These are phyloP conservation scores for Neoascia interrupta DNA, from an alignment of 2,888 invertebrate genomes.

Conservation along the genomic window DNA sequence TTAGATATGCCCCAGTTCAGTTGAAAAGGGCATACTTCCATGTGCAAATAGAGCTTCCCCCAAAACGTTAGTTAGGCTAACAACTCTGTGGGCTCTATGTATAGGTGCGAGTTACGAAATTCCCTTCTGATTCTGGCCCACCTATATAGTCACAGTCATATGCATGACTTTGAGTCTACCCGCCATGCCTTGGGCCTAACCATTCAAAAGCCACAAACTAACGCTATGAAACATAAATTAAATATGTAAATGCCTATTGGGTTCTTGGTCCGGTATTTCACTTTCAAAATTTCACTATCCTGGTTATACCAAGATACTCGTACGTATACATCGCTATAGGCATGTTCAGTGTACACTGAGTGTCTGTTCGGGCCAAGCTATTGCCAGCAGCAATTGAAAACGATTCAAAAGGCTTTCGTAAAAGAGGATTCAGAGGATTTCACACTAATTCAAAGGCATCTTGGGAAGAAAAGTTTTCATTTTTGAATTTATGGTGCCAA, in stretches of 20 bases:
- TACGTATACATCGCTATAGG: no score
- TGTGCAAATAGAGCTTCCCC: no score
- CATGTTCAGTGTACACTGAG: no score
- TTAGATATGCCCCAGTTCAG: slow-evolving; percentile 25
- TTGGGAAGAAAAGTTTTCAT: background rate
- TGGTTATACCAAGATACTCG: background rate
- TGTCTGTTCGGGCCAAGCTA: background rate
- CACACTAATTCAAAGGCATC: slow-evolving; percentile 2
- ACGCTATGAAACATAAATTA: slow-evolving; percentile 23
- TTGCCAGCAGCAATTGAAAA: slow-evolving; percentile 13
- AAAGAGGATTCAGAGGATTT: background rate
- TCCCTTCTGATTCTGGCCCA: background rate
- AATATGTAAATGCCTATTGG: background rate
- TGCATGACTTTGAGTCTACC: background rate
- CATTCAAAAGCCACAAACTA: slow-evolving; percentile 21
- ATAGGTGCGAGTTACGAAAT: background rate
- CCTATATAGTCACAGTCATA: background rate
- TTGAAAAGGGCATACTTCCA: slow-evolving; percentile 1
- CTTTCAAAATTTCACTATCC: slow-evolving; percentile 24
- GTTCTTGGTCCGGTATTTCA: slow-evolving; percentile 18
- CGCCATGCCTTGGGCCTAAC: no score
- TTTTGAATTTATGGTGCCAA: no score
- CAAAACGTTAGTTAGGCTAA: no score
- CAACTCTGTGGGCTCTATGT: no score
- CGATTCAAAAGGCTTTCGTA: background rate